Percentiles rank a stretch among this genome's conserved stretches.
Conservation (phyloP, 2,797 vertebrate species). For the Diplodus puntazzo region DNA sequence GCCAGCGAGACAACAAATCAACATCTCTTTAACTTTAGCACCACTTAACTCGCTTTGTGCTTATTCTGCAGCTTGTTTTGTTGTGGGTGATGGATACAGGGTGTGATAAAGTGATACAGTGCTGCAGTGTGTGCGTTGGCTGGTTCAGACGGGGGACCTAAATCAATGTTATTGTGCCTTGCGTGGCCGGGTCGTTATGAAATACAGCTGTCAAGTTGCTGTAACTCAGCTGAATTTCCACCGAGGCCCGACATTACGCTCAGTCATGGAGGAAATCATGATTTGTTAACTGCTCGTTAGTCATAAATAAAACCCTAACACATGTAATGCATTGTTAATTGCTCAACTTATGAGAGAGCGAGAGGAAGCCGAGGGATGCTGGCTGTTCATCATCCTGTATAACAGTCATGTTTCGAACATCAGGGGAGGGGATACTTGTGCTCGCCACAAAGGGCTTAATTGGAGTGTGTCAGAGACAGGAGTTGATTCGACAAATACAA, state of each 20-base stretch:
- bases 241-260: constrained; percentile 70
- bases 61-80: constrained; percentile 82
- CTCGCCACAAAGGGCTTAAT: constrained; percentile 39
- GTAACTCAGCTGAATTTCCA: constrained; percentile 76
- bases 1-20: constrained; percentile 82
- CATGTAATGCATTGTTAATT: constrained; percentile 79
- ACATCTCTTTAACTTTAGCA: constrained; percentile 81
- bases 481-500: not conserved
- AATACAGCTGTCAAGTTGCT: constrained; percentile 77
- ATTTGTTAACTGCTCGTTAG: constrained; percentile 80
- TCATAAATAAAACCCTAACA: constrained; percentile 77
- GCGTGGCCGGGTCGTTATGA: constrained; percentile 70
- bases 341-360: constrained; percentile 60
- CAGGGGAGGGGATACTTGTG: constrained; percentile 24
- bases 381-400: constrained; percentile 63
- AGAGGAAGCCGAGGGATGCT: constrained; percentile 42
- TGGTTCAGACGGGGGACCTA: constrained; percentile 71
- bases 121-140: constrained; percentile 61
- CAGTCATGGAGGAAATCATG: constrained; percentile 71
- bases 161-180: constrained; percentile 78
- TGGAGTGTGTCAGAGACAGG: constrained; percentile 16
- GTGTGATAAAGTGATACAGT: constrained; percentile 76
- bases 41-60: constrained; percentile 81
- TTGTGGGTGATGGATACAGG: constrained; percentile 76
- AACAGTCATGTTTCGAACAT: constrained; percentile 47